Conservation (phyloP, 92 coral and sea anemone species). For the Muricea muricata region DNA sequence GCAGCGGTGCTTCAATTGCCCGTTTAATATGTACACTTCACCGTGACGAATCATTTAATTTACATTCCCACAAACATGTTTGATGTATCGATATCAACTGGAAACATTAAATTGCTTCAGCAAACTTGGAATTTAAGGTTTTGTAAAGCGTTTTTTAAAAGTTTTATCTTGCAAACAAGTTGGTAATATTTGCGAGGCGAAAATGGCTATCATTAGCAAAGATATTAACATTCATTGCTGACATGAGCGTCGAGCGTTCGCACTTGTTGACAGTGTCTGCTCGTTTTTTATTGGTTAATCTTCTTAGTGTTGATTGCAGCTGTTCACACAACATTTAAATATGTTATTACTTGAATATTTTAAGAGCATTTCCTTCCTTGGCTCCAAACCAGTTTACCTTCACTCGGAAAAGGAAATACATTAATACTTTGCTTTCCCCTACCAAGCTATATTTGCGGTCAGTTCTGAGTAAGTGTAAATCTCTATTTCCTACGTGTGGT, state of each 20-base stretch:
- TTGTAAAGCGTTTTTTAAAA: conserved; percentile 67
- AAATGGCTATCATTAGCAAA: conserved; percentile 89
- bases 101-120: neutral
- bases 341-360: conserved; percentile 49
- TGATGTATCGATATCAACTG: neutral
- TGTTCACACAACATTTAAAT: conserved; percentile 63
- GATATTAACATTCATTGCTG: conserved; percentile 81
- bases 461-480: neutral
- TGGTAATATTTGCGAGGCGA: conserved; percentile 64
- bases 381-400: neutral
- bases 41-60: conserved; percentile 38
- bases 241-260: conserved; percentile 86
- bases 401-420: conserved; percentile 39
- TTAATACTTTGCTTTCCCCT: neutral
- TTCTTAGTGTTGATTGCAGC: conserved; percentile 91
- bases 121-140: neutral
- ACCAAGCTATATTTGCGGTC: conserved; percentile 5
- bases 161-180: conserved; percentile 87
- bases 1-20: conserved; percentile 7
- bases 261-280: conserved; percentile 92
- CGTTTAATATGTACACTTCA: conserved; percentile 27
- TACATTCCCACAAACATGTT: conserved; percentile 15
- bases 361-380: conserved; percentile 29
- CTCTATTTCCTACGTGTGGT: neutral
- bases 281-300: conserved; percentile 77